Base-by-base conservation (phyloP, 2,113 vertebrate species). In the Taurulus bubalis region DNA sequence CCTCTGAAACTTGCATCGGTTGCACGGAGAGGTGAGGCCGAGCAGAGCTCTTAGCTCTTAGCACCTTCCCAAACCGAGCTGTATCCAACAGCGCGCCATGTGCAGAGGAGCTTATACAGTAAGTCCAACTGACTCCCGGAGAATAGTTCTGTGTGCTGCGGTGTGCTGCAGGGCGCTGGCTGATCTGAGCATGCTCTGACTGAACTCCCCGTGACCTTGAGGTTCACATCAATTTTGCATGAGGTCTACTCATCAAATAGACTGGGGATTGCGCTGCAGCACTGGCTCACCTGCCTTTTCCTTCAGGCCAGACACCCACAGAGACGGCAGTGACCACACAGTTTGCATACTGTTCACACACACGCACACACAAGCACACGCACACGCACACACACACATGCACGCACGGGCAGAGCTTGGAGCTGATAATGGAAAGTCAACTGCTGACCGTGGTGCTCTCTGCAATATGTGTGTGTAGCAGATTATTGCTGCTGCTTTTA, bases 211-310 rank as follows among this genome's bases (percentile, higher is more conserved):
- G 0, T 87, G 91, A 94, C 93, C 93, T 94, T 94, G 88, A 90
- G 80, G 90, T 86, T 79, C 85, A 80, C 90, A 95, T 94, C 74
- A 92, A 95, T 94, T 93, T 94, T 94, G 89, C 90, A 95, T 90
- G 93, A 95, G 87, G 78, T 80, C 77, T 85, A 80, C 79, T 91
- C 87, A 87, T 93, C 92, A 92, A 88, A 92, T 85, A 87, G 85
- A 85, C 85, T 18, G 3, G 89, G 88, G 81, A 90, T 64, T 85
- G 72, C 85, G 64, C 79, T 83, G 92, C 90, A 79, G 80, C 84
- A 75, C 62, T 34, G 83, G 80, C 84, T 89, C 86, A 88, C 83
- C 90, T 90, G 88, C 79, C 47, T 72, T 56, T 85, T 88, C 72
- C 87, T 85, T 40, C 11, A 82, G 89, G 88, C 89, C 83, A 91